phyloP scores from a whole-genome alignment of 2,113 vertebrate species.

The Oceanodroma tethys region DNA sequence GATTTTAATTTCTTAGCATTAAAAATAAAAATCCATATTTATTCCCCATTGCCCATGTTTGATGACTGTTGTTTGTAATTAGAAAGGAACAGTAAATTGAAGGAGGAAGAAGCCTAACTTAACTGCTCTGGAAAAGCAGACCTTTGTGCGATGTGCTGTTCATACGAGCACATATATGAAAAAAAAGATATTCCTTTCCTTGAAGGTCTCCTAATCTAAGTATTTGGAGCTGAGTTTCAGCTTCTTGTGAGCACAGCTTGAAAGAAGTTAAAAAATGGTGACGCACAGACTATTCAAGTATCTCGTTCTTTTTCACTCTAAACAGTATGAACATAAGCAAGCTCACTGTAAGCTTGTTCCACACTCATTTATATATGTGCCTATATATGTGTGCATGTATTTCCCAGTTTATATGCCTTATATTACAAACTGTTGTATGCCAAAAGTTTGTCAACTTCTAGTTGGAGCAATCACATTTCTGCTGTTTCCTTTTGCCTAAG shows the following conservation, averaged over 20 bases:
- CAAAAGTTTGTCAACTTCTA: neutral
- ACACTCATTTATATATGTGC: neutral
- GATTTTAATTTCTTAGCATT: neutral
- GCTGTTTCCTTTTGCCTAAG: neutral
- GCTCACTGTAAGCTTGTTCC: neutral
- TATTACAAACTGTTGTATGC: neutral
- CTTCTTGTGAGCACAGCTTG: neutral
- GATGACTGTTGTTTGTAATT: neutral
- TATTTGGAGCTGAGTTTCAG: neutral
- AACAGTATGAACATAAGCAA: neutral
- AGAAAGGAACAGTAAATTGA: neutral
- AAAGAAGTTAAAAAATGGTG: neutral
- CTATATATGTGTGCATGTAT: neutral
- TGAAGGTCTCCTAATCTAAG: neutral
- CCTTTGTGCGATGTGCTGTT: neutral
- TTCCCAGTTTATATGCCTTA: neutral
- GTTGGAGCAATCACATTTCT: neutral
- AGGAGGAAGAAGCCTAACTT: neutral
- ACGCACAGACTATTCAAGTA: neutral
- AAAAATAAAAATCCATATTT: neutral
- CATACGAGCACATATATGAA: neutral
- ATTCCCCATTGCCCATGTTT: neutral
- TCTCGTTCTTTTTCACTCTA: neutral
- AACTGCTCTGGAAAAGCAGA: neutral
- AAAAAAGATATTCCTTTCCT: neutral